A percentile compares a stretch with the other conserved stretches of the same genome.
These are phyloP conservation scores for Mythimna pallens DNA, from an alignment of 2,888 invertebrate species.

Conservation along the genomic window DNA sequence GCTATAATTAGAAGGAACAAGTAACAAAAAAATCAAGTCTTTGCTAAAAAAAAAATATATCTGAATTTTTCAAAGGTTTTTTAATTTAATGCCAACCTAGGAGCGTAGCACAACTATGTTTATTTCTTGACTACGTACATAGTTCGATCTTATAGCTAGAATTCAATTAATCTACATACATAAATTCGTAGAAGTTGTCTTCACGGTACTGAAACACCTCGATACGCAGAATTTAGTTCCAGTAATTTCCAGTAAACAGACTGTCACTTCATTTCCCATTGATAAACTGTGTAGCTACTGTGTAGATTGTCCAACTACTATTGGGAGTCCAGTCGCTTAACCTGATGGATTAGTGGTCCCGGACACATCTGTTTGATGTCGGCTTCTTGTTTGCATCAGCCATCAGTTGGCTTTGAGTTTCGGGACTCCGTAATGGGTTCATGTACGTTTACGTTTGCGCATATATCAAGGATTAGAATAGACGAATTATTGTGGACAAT, in stretches of 20 bases:
- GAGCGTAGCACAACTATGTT: not conserved
- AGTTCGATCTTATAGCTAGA: too few relatives aligned
- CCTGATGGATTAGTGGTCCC: conserved; percentile 53
- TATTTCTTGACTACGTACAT: not conserved
- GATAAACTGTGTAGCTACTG: conserved; percentile 1
- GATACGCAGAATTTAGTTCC: not conserved
- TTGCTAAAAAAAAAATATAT: too few relatives aligned
- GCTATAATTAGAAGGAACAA: too few relatives aligned
- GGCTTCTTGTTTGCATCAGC: conserved; percentile 51
- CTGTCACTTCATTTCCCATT: conserved; percentile 19
- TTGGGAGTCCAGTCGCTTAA: conserved; percentile 39
- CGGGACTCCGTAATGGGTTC: conserved; percentile 14
- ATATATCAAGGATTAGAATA: not conserved
- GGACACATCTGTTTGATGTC: conserved; percentile 47
- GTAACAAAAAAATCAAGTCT: too few relatives aligned
- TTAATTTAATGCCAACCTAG: too few relatives aligned
- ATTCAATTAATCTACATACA: too few relatives aligned
- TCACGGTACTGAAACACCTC: not conserved
- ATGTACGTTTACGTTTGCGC: conserved; percentile 20
- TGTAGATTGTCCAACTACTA: conserved; percentile 15
- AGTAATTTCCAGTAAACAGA: not conserved
- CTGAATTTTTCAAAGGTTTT: too few relatives aligned
- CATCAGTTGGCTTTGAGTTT: conserved; percentile 33
- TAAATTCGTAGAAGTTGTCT: not conserved
- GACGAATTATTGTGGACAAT: not conserved